Evolutionary conservation across 2,113 vertebrate genomes (phyloP).

Genomic region (Neolamprologus hecqui): DNA sequence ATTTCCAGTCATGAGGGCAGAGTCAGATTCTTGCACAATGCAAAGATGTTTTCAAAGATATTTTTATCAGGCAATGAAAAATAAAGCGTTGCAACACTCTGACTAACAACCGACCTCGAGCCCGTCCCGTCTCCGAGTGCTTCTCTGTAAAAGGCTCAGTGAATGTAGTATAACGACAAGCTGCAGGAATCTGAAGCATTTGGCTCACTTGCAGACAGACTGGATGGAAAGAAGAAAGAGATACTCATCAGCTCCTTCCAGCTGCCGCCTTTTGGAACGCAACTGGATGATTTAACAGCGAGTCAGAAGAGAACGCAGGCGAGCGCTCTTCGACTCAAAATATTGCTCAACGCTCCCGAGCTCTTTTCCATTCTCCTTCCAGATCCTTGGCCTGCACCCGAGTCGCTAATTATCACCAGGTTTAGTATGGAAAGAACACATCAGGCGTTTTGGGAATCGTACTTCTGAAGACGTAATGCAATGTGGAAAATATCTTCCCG

Average conservation of each 20-base stretch:
- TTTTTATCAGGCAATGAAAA: background rate
- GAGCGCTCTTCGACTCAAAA: constrained; percentile 7
- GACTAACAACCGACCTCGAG: background rate
- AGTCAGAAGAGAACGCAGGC: constrained; percentile 12
- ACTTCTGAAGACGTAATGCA: constrained; percentile 1
- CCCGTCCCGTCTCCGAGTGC: background rate
- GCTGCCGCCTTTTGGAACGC: constrained; percentile 28
- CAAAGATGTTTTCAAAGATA: background rate
- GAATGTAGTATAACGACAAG: background rate
- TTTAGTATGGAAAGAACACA: constrained; percentile 55
- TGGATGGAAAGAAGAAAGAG: constrained; percentile 29
- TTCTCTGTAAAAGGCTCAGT: background rate
- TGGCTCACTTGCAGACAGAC: background rate
- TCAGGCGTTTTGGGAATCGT: constrained; percentile 5
- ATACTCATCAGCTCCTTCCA: constrained; percentile 19
- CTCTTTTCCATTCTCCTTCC: constrained; percentile 34
- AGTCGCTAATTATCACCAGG: constrained; percentile 54
- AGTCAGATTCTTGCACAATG: background rate
- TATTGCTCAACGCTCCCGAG: constrained; percentile 34
- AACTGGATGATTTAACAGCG: constrained; percentile 39
- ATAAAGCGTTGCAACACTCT: background rate
- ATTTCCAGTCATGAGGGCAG: background rate
- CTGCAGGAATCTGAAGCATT: constrained; percentile 40
- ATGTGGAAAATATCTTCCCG: constrained; percentile 38
- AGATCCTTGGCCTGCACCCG: constrained; percentile 24